Conservation (phyloP, 2,888 invertebrate genomes). For the Theodoxus fluviatilis region DNA sequence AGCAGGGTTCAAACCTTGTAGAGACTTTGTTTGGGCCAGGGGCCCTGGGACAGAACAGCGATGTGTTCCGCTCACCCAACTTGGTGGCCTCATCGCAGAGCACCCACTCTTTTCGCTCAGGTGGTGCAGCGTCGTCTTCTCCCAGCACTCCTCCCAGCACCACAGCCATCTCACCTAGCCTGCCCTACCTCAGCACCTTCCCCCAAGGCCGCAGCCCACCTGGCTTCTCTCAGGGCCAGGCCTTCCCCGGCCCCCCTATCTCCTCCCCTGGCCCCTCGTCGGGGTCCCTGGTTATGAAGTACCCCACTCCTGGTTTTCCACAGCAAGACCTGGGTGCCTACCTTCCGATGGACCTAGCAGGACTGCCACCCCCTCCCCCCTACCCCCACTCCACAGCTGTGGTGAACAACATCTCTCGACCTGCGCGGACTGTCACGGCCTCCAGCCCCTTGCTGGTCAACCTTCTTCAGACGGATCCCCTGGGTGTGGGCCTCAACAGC, state of each 20-base stretch:
- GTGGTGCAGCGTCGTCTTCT: constrained; percentile 41
- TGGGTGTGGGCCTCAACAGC: constrained; percentile 39
- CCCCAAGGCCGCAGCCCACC: constrained; percentile 39
- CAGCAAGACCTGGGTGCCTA: constrained; percentile 21
- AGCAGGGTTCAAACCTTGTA: constrained; percentile 49
- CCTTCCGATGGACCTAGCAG: constrained; percentile 30
- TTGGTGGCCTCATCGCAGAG: constrained; percentile 86
- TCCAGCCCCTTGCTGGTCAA: constrained; percentile 87
- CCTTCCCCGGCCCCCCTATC: too few relatives aligned
- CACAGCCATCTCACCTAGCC: constrained; percentile 23
- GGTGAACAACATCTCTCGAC: constrained; percentile 50
- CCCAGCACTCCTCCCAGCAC: constrained; percentile 24
- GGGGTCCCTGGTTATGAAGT: constrained; percentile 22
- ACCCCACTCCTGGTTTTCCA: constrained; percentile 25
- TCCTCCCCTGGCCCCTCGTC: too few relatives aligned
- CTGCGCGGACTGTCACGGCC: constrained; percentile 67
- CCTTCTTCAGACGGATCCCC: constrained; percentile 82
- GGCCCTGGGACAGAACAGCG: constrained; percentile 26
- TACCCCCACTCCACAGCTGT: constrained; percentile 43
- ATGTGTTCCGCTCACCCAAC: constrained; percentile 71
- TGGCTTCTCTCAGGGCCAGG: too few relatives aligned
- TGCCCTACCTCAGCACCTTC: constrained; percentile 25
- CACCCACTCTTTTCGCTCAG: constrained; percentile 70
- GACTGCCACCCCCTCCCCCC: constrained; percentile 55
- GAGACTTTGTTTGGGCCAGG: constrained; percentile 45